Conservation (phyloP, 2,888 invertebrate species). For the Stenodera caucasica region DNA sequence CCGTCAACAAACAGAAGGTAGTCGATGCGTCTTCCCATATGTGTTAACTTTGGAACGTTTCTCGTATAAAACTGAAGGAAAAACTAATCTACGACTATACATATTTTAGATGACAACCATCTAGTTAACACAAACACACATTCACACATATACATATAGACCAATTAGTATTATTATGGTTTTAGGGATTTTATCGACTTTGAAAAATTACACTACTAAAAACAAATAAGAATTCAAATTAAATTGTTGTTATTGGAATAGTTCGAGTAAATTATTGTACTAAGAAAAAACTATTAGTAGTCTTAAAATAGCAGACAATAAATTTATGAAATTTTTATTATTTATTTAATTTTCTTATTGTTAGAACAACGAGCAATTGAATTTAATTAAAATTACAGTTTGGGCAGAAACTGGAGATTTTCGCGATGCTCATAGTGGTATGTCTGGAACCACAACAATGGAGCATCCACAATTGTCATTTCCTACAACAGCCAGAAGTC, state of each 20-base stretch:
- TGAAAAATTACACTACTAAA: conserved; percentile 28
- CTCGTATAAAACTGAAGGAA: conserved; percentile 28
- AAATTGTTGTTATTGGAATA: not conserved
- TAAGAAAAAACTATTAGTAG: not conserved
- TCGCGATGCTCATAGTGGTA: conserved; percentile 71
- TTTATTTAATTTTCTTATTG: conserved; percentile 26
- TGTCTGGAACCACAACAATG: conserved; percentile 61
- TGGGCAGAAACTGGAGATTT: conserved; percentile 90
- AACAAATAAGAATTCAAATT: not conserved
- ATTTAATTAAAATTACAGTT: conserved; percentile 64
- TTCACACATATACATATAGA: no score
- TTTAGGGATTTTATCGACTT: conserved; percentile 20
- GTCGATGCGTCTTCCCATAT: conserved; percentile 46
- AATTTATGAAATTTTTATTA: no score
- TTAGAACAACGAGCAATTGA: conserved; percentile 43
- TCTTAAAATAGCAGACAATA: no score
- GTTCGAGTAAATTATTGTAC: no score
- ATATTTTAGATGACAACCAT: conserved; percentile 26
- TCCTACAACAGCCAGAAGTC: conserved; percentile 64
- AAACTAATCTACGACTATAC: conserved; percentile 31
- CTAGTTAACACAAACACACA: no score
- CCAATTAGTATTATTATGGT: conserved; percentile 42
- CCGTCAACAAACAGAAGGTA: conserved; percentile 48
- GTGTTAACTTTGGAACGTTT: conserved; percentile 42
- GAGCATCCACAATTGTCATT: conserved; percentile 73